Percentiles rank a stretch among this genome's conserved stretches.
phyloP scores from a whole-genome alignment of 1,140 invertebrate species.

The Ceratoteleas bidentatus region DNA sequence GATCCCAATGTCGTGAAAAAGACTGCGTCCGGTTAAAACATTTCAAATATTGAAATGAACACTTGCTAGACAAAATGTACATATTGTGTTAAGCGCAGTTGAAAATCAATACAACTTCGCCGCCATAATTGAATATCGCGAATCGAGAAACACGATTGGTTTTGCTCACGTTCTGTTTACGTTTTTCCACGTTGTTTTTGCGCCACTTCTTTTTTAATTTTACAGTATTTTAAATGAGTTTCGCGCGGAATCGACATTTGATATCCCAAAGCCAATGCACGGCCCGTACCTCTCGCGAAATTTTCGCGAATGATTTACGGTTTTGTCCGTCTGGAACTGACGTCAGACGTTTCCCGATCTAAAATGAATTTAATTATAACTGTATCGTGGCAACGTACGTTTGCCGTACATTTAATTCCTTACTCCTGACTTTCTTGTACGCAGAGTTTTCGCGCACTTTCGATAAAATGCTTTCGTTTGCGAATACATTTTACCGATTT shows the following conservation, averaged over 20 bases:
- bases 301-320: conserved; percentile 19
- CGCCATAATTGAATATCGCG: conserved; percentile 51
- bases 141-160: conserved; percentile 51
- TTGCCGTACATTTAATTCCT: too few species aligned
- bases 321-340: conserved; percentile 9
- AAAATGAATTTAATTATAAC: conserved; percentile 19
- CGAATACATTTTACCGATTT: too few species aligned
- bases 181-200: background rate
- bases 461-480: too few species aligned
- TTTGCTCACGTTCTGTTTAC: conserved; percentile 16
- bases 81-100: conserved; percentile 59
- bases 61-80: conserved; percentile 60
- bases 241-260: conserved; percentile 39
- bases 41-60: conserved; percentile 57
- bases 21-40: conserved; percentile 32
- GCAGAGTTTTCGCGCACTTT: too few species aligned
- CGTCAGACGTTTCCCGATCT: background rate
- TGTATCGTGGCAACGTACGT: too few species aligned
- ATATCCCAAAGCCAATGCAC: conserved; percentile 23
- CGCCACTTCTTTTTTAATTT: conserved; percentile 32
- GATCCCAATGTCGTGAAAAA: conserved; percentile 36
- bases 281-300: background rate
- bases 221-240: conserved; percentile 41
- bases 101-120: conserved; percentile 59
- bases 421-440: too few species aligned